These are phyloP conservation scores for Alectoris magna DNA, from an alignment of 2,797 vertebrate genomes.

Conservation along the genomic window DNA sequence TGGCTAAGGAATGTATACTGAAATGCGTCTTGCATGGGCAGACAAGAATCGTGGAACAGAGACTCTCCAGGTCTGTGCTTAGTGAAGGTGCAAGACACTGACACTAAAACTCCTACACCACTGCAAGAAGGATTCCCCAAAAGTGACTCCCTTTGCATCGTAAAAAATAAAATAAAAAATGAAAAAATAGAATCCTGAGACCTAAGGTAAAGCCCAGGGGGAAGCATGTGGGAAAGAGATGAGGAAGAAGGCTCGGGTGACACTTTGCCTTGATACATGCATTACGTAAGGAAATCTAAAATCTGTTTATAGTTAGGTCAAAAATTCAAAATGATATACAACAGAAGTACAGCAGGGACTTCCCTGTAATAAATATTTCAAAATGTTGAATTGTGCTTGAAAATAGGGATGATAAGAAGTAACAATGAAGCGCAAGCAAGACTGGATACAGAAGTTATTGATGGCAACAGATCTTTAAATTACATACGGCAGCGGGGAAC, in stretches of 20 bases:
- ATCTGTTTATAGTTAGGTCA: conserved; percentile 16
- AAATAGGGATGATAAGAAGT: conserved; percentile 3
- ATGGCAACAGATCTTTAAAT: conserved; percentile 34
- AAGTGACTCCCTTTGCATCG: not conserved
- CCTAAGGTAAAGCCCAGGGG: not conserved
- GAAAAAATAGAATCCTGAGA: not conserved
- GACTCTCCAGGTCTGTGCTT: not conserved
- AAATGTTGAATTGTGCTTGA: conserved; percentile 23
- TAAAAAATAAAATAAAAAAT: not conserved
- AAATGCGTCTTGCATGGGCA: not conserved
- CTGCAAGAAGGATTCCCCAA: not conserved
- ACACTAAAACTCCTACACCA: not conserved
- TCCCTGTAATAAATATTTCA: conserved; percentile 2
- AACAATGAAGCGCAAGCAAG: not conserved
- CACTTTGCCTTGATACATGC: not conserved
- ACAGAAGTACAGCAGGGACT: not conserved
- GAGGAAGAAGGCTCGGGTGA: not conserved
- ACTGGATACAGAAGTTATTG: not conserved
- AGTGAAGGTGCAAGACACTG: not conserved
- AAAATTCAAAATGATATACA: conserved; percentile 19
- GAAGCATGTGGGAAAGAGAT: not conserved
- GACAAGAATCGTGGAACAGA: not conserved
- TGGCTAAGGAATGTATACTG: not conserved
- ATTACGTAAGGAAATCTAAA: not conserved
- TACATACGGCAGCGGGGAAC: not conserved